These are phyloP conservation scores for Melanocharis versteri DNA, from an alignment of 2,113 vertebrate species.

Conservation along the genomic window DNA sequence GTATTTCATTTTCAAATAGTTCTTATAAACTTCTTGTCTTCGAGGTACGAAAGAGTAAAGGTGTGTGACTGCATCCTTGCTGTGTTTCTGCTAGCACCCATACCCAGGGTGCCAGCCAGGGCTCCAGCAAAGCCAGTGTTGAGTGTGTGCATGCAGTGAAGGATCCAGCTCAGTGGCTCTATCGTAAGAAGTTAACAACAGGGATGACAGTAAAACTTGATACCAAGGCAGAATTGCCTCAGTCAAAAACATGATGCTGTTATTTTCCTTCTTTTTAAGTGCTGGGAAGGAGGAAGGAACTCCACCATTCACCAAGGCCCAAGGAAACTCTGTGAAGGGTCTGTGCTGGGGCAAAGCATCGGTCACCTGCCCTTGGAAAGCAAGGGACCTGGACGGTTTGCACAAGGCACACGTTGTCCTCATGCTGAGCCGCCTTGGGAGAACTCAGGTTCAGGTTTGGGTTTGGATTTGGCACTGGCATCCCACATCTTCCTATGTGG, in stretches of 20 bases:
- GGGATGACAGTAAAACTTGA: not conserved
- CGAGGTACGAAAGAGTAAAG: not conserved
- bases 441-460: fast-evolving
- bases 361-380: not conserved
- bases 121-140: not conserved
- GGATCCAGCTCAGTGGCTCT: not conserved
- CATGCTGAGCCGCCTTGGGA: fast-evolving
- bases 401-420: fast-evolving
- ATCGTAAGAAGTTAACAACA: not conserved
- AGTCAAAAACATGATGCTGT: not conserved
- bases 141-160: not conserved
- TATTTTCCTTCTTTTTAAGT: not conserved
- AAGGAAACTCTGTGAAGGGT: not conserved
- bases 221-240: not conserved
- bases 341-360: not conserved
- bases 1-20: not conserved
- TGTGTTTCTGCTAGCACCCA: not conserved
- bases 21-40: not conserved
- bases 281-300: not conserved
- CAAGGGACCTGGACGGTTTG: not conserved
- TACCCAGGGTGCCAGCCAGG: too few relatives aligned
- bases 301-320: not conserved
- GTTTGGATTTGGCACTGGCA: not conserved
- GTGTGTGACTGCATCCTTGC: not conserved
- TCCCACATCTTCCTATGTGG: fast-evolving